Percentiles rank a stretch among this genome's conserved stretches.
Evolutionary conservation across 2,888 invertebrate genomes (phyloP).

Genomic region (Nycteola revayana): DNA sequence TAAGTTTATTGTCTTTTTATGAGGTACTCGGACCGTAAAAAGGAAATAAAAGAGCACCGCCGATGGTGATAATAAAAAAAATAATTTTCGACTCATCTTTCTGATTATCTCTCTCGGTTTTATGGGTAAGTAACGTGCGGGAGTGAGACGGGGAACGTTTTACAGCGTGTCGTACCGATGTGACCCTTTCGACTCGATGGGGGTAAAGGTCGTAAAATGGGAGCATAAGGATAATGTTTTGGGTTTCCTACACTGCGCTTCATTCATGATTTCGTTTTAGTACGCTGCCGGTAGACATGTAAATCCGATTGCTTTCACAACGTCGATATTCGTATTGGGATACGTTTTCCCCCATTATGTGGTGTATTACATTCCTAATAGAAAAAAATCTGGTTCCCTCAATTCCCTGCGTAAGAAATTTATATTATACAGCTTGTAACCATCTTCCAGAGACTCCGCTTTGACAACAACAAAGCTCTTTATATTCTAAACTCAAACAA

Average conservation of each 20-base stretch:
- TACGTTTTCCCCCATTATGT: conserved; percentile 61
- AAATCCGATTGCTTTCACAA: conserved; percentile 77
- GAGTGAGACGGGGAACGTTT: conserved; percentile 64
- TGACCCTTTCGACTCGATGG: conserved; percentile 80
- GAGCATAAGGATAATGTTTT: conserved; percentile 82
- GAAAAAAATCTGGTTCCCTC: conserved; percentile 36
- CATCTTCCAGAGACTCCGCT: background rate
- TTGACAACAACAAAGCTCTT: conserved; percentile 15
- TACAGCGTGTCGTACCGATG: conserved; percentile 74
- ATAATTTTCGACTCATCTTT: conserved; percentile 82
- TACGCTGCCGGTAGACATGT: conserved; percentile 76
- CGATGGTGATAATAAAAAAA: conserved; percentile 83
- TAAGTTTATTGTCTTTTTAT: conserved; percentile 83
- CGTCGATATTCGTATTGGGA: conserved; percentile 64
- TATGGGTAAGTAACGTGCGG: conserved; percentile 50
- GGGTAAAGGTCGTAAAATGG: conserved; percentile 82
- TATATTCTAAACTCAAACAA: conserved; percentile 34
- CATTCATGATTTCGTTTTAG: conserved; percentile 82
- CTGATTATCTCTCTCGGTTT: conserved; percentile 76
- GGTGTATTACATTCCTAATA: conserved; percentile 72
- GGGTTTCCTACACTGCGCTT: conserved; percentile 80
- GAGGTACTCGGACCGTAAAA: conserved; percentile 83
- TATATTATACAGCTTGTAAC: conserved; percentile 1
- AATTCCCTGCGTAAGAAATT: conserved; percentile 8
- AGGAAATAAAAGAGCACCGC: conserved; percentile 83